These are phyloP conservation scores for Temnothorax unifasciatus DNA, from an alignment of 2,888 invertebrate species.

Conservation along the genomic window DNA sequence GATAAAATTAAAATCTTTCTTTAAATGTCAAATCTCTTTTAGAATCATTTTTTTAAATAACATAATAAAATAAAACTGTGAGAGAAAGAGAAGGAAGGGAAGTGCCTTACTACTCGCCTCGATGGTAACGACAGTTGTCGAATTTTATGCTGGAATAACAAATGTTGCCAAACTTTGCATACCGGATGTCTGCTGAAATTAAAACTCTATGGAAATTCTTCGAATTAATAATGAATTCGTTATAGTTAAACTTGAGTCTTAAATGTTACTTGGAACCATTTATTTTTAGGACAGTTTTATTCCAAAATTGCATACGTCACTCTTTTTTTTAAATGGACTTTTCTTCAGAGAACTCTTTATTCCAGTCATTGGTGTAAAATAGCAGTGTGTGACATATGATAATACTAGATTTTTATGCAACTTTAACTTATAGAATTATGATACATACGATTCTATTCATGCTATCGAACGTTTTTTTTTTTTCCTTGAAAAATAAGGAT, in stretches of 20 bases:
- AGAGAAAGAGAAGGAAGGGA: background rate
- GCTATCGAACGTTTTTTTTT: background rate
- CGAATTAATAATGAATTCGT: background rate
- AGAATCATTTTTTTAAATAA: background rate
- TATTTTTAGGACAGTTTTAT: background rate
- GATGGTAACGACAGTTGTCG: background rate
- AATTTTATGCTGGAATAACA: background rate
- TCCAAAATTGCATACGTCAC: background rate
- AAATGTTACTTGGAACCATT: background rate
- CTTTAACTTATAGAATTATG: background rate
- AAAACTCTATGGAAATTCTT: background rate
- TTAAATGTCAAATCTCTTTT: background rate
- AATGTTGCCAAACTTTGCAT: background rate
- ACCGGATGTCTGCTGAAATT: background rate
- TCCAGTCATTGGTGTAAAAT: background rate
- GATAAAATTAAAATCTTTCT: background rate
- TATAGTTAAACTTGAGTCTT: background rate
- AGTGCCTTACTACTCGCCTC: background rate
- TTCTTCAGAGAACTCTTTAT: background rate
- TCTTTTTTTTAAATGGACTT: background rate
- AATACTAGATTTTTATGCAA: background rate
- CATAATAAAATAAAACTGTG: background rate
- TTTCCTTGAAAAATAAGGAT: background rate
- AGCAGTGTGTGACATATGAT: background rate
- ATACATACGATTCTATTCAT: background rate